Conservation (phyloP, 2,888 invertebrate genomes). For the Cephonodes hylas region DNA sequence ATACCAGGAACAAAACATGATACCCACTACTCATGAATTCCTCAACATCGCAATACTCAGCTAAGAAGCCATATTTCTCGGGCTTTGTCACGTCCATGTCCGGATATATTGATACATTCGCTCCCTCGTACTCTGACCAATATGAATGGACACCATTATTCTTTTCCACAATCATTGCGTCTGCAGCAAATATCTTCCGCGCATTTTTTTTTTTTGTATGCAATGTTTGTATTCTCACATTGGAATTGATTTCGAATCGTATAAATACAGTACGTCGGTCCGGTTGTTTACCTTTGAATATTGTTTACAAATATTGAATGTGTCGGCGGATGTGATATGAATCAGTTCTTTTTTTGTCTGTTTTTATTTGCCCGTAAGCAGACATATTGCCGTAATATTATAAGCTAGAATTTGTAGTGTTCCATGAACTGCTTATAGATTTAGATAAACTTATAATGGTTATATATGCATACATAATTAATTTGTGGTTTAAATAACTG, state of each 20-base stretch:
- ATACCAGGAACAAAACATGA: background rate
- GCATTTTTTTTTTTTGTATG: background rate
- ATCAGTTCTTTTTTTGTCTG: background rate
- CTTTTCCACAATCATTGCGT: background rate
- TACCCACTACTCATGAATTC: background rate
- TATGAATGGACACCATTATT: background rate
- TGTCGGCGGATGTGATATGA: background rate
- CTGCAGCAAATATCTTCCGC: background rate
- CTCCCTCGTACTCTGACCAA: background rate
- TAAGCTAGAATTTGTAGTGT: too few species aligned
- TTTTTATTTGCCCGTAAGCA: background rate
- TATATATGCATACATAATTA: too few species aligned
- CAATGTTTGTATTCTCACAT: background rate
- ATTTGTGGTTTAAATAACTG: too few species aligned
- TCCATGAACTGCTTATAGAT: too few species aligned
- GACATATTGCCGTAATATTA: background rate
- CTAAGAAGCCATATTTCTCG: background rate
- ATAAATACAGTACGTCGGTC: background rate
- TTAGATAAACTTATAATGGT: too few species aligned
- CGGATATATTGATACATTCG: conserved; percentile 3
- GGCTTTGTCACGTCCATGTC: background rate
- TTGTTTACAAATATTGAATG: background rate
- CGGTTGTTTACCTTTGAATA: background rate
- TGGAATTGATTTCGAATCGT: background rate
- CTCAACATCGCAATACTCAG: background rate